Base-by-base conservation (phyloP, 2,113 vertebrate species). In the Syngnathus typhle region DNA sequence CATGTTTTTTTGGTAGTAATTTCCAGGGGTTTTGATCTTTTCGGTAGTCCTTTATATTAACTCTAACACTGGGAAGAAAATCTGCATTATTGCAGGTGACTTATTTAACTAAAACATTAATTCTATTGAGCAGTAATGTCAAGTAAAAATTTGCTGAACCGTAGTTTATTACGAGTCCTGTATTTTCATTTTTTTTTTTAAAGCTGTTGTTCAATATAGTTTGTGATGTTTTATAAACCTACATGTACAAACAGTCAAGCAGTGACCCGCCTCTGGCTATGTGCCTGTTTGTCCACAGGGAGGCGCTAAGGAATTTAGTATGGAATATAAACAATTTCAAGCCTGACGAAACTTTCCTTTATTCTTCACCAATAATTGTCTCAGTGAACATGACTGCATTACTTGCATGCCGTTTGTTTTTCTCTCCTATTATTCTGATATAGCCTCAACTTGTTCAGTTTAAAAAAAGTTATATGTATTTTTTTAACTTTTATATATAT, bases 251-350 rank as follows among this genome's bases (percentile, higher is more conserved):
- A 52, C 19, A 52, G 49, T n/a, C 3, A 7, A 21, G 8, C 19
- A 52, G 12, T 21, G 23, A 16, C 56, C 10, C 10, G 5, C 44
- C 4, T 61, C 51, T 21, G 84, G 77, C 59, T 65, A 54, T 85
- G 19, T 52, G 39, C 11, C 51, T 36, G 7, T 72, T 56, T 75
- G 73, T 60, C 87, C 86, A 88, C 82, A 67, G 61, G 15, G 83
- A 51, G 85, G 80, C 43, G 64, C 84, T 85, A 58, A 55, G 68
- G 70, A 36, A 52, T 67, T 72, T 76, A 64, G 65, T 41, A 60
- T 76, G 54, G 78, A 78, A 79, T 70, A 36, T 27, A 54, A 74
- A 74, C 81, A 67, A 21, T 5, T 5, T 65, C 41, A 62, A 65
- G 46, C 63, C 12, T 41, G 10, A 60, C 65, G 3, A 64, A 62